These are phyloP conservation scores for Thyatira batis DNA, from an alignment of 2,888 invertebrate species.

Conservation along the genomic window DNA sequence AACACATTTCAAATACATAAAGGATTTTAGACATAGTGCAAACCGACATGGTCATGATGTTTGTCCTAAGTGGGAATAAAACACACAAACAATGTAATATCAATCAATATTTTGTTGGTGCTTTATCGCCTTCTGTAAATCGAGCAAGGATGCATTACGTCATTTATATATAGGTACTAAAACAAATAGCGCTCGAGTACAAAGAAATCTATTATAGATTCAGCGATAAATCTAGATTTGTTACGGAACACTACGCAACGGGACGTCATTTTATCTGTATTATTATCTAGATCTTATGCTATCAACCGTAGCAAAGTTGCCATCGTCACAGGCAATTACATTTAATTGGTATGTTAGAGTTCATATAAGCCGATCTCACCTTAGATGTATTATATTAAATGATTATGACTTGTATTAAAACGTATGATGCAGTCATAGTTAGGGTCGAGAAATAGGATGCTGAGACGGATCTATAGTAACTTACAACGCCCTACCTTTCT, in stretches of 20 bases:
- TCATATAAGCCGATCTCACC: not conserved
- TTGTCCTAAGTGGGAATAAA: too few species aligned
- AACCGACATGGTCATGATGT: too few species aligned
- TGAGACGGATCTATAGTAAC: not conserved
- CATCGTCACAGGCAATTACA: not conserved
- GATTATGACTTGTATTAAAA: not conserved
- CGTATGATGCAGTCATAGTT: not conserved
- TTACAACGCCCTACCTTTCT: too few species aligned
- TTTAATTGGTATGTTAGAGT: not conserved
- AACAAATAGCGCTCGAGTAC: not conserved
- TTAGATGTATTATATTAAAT: not conserved
- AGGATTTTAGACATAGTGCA: too few species aligned
- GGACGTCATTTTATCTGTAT: not conserved
- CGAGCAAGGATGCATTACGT: not conserved
- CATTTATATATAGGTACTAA: not conserved
- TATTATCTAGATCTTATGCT: not conserved
- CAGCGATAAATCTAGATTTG: conserved; percentile 1
- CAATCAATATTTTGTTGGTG: too few species aligned
- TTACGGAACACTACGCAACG: conserved; percentile 1
- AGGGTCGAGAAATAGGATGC: not conserved
- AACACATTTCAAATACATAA: too few species aligned
- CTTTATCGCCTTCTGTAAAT: too few species aligned
- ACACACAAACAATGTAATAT: too few species aligned
- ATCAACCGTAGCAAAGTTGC: not conserved
- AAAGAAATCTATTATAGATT: not conserved